Base-by-base conservation (phyloP, 2,888 invertebrate genomes). In the Trichopoda pennipes region DNA sequence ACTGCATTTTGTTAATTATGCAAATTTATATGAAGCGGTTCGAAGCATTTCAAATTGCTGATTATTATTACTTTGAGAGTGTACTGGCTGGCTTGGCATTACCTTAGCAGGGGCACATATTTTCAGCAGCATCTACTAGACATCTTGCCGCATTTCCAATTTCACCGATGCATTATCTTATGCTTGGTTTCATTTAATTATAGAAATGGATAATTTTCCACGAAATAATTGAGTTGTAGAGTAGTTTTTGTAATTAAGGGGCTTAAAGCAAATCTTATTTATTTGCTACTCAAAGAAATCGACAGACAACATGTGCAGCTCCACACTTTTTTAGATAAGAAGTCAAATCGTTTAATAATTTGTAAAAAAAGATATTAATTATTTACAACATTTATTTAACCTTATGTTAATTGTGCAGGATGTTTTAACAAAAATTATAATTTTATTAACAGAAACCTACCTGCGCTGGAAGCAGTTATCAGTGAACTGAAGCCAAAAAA, bases 141-240 rank as follows among this genome's bases (percentile, higher is more conserved):
- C 35, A 60, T 61, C 49, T 61, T 87, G 87, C 86, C 70, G 87
- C 87, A 88, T 88, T 88, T 86, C 85, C 85, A 84, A 85, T 86
- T 85, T 85, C 86, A 86, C 73, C 85, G 88, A 89, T 86, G 85
- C 89, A 86, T 88, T 85, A 69, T 85, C 85, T 85, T 84, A 84
- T 86, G 89, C 88, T 87, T 89, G 88, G 89, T 87, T 89, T 86
- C 85, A 86, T 85, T 88, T 89, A 88, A 89, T 89, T 89, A 89
- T 86, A 85, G 84, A 85, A 86, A 85, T 86, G 83, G 84, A 56
- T 51, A 55, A 66, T 74, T 69, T 70, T 81, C 70, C 72, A 19
- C 61, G 69, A 80, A 74, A 47, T 61, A 38, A 3, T 32, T 32
- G n/a, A 32, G 35, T 53, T 73, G 61, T n/a, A 64, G 38, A 60